A percentile compares a stretch with the other conserved stretches of the same genome.
These are phyloP conservation scores for Typhlichthys subterraneus DNA, from an alignment of 2,797 vertebrate genomes.

Conservation along the genomic window DNA sequence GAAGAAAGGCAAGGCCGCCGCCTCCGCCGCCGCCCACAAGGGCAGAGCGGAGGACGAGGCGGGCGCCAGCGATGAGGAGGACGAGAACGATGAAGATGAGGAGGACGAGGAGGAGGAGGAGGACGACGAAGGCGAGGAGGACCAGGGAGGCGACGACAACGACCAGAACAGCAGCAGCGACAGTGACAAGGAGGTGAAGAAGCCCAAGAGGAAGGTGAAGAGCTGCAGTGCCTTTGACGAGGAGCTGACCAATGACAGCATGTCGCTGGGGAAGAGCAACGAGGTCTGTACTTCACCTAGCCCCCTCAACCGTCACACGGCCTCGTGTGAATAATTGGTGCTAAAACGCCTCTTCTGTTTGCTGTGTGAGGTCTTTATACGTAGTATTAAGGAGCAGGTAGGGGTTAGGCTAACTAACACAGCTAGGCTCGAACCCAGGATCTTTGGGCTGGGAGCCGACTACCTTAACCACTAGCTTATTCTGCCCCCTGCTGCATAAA, in stretches of 20 bases:
- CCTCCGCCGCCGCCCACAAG: slow-evolving; percentile 79
- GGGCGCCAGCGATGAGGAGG: slow-evolving; percentile 76
- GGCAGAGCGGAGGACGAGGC: slow-evolving; percentile 85
- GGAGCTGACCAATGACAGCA: slow-evolving; percentile 97
- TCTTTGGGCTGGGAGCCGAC: not conserved
- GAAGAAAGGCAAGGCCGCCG: slow-evolving; percentile 81
- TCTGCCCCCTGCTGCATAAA: too few species aligned
- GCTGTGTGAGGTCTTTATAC: too few species aligned
- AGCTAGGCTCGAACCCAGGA: too few species aligned
- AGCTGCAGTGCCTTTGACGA: slow-evolving; percentile 89
- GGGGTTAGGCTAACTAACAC: too few species aligned
- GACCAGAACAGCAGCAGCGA: slow-evolving; percentile 86
- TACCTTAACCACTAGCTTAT: slow-evolving; percentile 3
- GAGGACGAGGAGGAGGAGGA: slow-evolving; percentile 34
- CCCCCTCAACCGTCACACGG: too few species aligned
- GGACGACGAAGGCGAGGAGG: slow-evolving; percentile 33
- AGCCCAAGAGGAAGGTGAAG: slow-evolving; percentile 88
- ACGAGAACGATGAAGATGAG: slow-evolving; percentile 73
- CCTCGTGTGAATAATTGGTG: too few species aligned
- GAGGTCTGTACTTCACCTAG: slow-evolving; percentile 80
- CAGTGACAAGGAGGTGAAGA: slow-evolving; percentile 87
- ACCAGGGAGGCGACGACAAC: slow-evolving; percentile 59
- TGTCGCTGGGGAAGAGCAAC: slow-evolving; percentile 95
- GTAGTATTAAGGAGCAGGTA: too few species aligned
- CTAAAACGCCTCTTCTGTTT: too few species aligned